Conservation (phyloP, 2,113 vertebrate species). For the Corynorhinus townsendii region DNA sequence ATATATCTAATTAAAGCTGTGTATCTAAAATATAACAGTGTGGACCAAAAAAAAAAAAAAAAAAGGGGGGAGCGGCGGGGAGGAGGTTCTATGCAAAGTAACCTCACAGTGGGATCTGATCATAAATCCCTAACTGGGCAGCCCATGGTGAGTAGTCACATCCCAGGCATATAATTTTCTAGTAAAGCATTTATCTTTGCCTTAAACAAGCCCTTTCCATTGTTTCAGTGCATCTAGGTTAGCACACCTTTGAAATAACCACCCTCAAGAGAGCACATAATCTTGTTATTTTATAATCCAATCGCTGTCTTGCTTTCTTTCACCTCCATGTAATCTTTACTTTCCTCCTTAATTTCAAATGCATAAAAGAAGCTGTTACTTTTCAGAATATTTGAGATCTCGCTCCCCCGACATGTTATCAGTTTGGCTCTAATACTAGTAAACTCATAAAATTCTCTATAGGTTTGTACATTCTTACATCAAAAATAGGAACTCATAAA, state of each 20-base stretch:
- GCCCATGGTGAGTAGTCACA: background rate
- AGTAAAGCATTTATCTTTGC: background rate
- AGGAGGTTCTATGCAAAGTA: background rate
- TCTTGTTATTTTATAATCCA: background rate
- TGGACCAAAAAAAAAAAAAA: background rate
- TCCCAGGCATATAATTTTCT: background rate
- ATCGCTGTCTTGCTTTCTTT: background rate
- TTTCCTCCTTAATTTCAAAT: background rate
- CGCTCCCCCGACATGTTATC: background rate
- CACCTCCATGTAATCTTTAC: background rate
- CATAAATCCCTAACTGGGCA: background rate
- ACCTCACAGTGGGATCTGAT: background rate
- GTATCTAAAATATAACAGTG: background rate
- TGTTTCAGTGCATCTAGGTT: background rate
- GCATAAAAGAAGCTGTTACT: background rate
- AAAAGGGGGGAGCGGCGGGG: background rate
- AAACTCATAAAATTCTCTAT: background rate
- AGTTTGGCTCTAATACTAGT: background rate
- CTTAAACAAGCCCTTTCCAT: background rate
- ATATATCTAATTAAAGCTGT: background rate
- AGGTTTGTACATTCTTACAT: background rate
- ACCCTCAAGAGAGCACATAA: background rate
- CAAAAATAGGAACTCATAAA: background rate
- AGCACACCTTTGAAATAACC: background rate
- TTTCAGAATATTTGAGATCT: background rate